Conservation (phyloP, 2,888 invertebrate genomes). For the Lasioglossum leucozonium region DNA sequence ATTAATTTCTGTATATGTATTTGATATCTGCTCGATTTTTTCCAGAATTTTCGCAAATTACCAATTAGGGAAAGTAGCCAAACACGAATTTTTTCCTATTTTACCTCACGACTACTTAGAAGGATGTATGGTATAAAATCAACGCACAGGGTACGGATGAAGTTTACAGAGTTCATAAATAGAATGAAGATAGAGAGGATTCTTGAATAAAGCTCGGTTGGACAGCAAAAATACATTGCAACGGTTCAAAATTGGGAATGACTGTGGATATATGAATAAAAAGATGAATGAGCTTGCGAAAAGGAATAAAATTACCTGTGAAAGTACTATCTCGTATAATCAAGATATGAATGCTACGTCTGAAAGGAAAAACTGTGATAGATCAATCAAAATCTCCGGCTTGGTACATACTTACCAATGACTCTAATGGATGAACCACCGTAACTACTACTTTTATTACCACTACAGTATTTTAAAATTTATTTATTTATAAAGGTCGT, state of each 20-base stretch:
- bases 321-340: not conserved
- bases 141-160: not conserved
- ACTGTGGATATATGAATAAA: slow-evolving; percentile 6
- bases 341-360: not conserved
- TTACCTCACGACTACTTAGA: no score
- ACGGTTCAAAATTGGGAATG: not conserved
- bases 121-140: no score
- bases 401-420: not conserved
- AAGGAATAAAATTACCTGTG: not conserved
- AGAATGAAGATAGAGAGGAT: slow-evolving; percentile 2
- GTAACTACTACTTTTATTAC: not conserved
- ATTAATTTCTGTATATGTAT: no score
- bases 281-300: not conserved
- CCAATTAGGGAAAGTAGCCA: no score
- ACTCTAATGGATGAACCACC: not conserved
- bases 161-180: slow-evolving; percentile 6
- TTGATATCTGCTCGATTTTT: no score
- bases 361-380: not conserved
- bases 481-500: not conserved
- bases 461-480: not conserved
- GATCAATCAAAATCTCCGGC: not conserved
- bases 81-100: no score
- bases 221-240: not conserved
- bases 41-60: no score
- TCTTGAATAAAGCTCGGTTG: not conserved